Conservation (phyloP, 1,140 invertebrate genomes). For the Scaptomyza hsui region DNA sequence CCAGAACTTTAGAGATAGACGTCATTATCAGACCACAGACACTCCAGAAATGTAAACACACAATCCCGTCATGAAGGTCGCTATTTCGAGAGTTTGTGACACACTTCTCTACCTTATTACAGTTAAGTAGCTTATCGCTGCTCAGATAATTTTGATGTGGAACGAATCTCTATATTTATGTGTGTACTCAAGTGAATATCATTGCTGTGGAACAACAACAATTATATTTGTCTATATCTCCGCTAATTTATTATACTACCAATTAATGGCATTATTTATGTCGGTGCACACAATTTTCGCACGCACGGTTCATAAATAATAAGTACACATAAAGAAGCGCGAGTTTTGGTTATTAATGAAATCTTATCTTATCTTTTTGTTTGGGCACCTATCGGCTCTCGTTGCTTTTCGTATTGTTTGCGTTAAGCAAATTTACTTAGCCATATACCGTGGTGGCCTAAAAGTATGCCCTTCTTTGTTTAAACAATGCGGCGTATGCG, state of each 20-base stretch:
- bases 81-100: background rate
- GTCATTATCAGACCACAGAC: background rate
- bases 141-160: background rate
- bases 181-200: background rate
- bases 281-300: constrained; percentile 7
- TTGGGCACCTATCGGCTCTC: constrained; percentile 29
- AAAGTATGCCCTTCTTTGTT: constrained; percentile 71
- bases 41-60: background rate
- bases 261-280: background rate
- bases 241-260: background rate
- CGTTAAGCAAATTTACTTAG: constrained; percentile 55
- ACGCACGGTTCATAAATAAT: constrained; percentile 32
- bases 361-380: constrained; percentile 59
- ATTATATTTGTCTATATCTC: background rate
- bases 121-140: background rate
- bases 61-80: too few species aligned
- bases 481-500: constrained; percentile 43
- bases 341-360: constrained; percentile 32
- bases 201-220: background rate
- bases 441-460: constrained; percentile 50
- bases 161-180: background rate
- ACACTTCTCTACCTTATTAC: background rate
- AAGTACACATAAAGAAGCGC: constrained; percentile 14
- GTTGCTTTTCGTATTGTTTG: constrained; percentile 34
- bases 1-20: background rate